Evolutionary conservation across 2,113 vertebrate genomes (phyloP), one percentile per base, ranked within the genome.

Genomic region (Oxygymnocypris stewartii): DNA sequence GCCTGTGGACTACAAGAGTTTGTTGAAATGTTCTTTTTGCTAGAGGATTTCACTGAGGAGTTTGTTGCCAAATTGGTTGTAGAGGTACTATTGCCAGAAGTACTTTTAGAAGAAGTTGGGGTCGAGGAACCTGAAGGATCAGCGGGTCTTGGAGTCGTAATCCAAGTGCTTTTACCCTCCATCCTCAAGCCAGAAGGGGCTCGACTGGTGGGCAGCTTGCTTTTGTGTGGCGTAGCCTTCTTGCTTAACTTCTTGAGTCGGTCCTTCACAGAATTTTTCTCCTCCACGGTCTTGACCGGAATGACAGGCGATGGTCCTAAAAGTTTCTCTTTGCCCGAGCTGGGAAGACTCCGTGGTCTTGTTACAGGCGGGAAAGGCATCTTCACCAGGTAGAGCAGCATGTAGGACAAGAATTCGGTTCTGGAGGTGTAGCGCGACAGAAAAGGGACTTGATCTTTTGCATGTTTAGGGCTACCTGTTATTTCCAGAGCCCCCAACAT

Each of bases 301-400:
- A 74, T 47, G 40, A 73, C 11, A 6, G 87, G 31, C 5, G 78
- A 12, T 28, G 79, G 59, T 57, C 59, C 63, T 18, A 18, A 47
- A 25, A 79, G 71, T n/a, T 78, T 79, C 75, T 54, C 2, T 77
- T 40, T 81, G 35, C 90, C 65, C 84, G 89, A 80, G 90, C 91
- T 35, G 80, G 88, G 0, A 85, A 83, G 78, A 89, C 82, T 69
- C 88, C 90, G 49, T 74, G 88, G 87, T 88, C 86, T 6, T 90
- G 90, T 91, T 9, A 91, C 91, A 1, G 93, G 95, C 28, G 94
- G 92, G 82, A 95, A 94, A 0, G 95, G 94, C 95, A 95, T 96
- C 89, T 92, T 93, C 74, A 85, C 85, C 18, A 93, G 77, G 16
- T 90, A 92, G 82, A 94, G 86, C 54, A 94, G 79, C 78, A 95